Conservation (phyloP, 2,113 vertebrate genomes). For the Marcusenius ussheri region DNA sequence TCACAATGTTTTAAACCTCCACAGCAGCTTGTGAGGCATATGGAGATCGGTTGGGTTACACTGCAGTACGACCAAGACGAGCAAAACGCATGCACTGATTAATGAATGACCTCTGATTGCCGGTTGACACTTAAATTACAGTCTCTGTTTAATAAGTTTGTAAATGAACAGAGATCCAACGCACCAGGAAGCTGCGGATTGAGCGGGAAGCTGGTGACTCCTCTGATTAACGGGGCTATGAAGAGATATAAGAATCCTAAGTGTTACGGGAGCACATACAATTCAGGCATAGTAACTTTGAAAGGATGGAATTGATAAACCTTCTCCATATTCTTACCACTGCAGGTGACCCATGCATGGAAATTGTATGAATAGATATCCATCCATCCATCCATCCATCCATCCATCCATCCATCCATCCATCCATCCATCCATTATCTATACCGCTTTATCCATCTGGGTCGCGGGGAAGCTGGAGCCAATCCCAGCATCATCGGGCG, state of each 20-base stretch:
- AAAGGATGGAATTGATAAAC: background rate
- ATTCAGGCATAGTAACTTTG: background rate
- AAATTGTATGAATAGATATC: background rate
- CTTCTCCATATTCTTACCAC: background rate
- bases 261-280: background rate
- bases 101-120: background rate
- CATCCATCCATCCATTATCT: no score
- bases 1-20: background rate
- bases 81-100: background rate
- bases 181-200: background rate
- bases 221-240: background rate
- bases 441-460: no score
- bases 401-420: no score
- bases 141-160: constrained; percentile 6
- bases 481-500: no score
- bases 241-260: no score
- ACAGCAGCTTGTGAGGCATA: background rate
- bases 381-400: no score
- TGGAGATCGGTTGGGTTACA: background rate
- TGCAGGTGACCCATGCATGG: no score
- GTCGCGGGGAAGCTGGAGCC: no score
- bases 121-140: background rate
- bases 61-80: background rate
- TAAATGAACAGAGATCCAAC: background rate
- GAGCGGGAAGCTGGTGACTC: background rate